These are phyloP conservation scores for Drosophila falleni DNA, from an alignment of 2,888 invertebrate species.

Conservation along the genomic window DNA sequence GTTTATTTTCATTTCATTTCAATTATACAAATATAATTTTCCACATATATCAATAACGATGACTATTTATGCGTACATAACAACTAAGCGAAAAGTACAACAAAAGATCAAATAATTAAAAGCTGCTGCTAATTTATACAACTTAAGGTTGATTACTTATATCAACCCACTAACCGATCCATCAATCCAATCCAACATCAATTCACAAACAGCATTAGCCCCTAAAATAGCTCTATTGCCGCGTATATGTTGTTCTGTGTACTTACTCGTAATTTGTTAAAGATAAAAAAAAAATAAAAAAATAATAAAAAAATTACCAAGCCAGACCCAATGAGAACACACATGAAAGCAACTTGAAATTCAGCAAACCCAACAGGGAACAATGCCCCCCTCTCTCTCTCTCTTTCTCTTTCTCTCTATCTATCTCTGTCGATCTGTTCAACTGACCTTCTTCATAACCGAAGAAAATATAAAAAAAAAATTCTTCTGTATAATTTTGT, in stretches of 20 bases:
- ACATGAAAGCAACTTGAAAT: conserved; percentile 70
- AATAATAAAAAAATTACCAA: conserved; percentile 20
- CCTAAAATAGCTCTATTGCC: conserved; percentile 84
- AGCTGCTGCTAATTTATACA: conserved; percentile 35
- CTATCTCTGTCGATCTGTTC: conserved; percentile 23
- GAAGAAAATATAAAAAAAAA: neutral
- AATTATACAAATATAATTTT: conserved; percentile 72
- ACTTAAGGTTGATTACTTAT: conserved; percentile 4
- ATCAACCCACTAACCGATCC: conserved; percentile 17
- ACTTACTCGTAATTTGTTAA: conserved; percentile 48
- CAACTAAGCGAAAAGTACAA: conserved; percentile 57
- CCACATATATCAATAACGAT: conserved; percentile 85
- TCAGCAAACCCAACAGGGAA: conserved; percentile 64
- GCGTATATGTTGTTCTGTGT: conserved; percentile 85
- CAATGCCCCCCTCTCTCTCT: conserved; percentile 12
- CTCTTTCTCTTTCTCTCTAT: conserved; percentile 21
- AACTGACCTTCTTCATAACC: conserved; percentile 18
- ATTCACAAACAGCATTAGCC: conserved; percentile 63
- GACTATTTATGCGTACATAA: conserved; percentile 82
- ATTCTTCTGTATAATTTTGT: neutral
- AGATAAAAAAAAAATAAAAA: conserved; percentile 4
- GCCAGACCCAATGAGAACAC: conserved; percentile 31
- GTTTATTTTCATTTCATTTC: conserved; percentile 73
- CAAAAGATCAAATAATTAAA: conserved; percentile 26
- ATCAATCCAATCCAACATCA: conserved; percentile 41